These are phyloP conservation scores for Drosophila arawakana DNA, from an alignment of 1,140 invertebrate genomes.

Conservation along the genomic window DNA sequence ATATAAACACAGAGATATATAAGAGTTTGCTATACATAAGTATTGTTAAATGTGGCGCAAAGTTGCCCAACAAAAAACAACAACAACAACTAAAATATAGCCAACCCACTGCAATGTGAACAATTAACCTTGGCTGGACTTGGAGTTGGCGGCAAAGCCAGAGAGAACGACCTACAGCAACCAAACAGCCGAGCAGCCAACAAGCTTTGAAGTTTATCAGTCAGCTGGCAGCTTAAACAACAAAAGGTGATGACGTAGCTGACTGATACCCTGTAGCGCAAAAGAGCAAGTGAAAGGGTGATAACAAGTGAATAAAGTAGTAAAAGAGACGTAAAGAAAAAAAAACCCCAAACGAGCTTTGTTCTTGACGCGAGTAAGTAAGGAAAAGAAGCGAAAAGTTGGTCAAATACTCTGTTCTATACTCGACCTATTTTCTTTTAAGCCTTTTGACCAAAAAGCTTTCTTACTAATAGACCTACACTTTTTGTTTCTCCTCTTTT, in stretches of 20 bases:
- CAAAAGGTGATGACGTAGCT: constrained; percentile 29
- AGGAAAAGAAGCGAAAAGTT: too few relatives aligned
- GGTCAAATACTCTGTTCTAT: too few relatives aligned
- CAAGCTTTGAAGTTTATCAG: constrained; percentile 19
- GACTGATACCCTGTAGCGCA: constrained; percentile 15
- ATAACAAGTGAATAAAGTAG: not conserved
- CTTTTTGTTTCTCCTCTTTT: too few relatives aligned
- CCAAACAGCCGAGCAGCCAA: constrained; percentile 39
- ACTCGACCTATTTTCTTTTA: too few relatives aligned
- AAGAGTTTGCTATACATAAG: constrained; percentile 44
- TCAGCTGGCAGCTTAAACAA: constrained; percentile 16
- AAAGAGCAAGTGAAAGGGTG: not conserved
- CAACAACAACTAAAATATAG: constrained; percentile 4
- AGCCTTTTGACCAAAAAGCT: too few relatives aligned
- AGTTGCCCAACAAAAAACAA: constrained; percentile 54
- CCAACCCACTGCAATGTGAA: constrained; percentile 69
- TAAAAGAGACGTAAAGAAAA: too few relatives aligned
- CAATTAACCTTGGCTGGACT: constrained; percentile 80
- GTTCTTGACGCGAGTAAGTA: too few relatives aligned
- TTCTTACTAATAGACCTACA: too few relatives aligned
- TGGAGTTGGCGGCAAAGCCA: constrained; percentile 66
- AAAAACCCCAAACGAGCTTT: not conserved
- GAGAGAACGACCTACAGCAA: constrained; percentile 78
- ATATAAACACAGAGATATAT: constrained; percentile 16
- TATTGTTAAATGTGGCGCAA: constrained; percentile 54